Percentiles rank a stretch among this genome's conserved stretches.
Evolutionary conservation across 2,888 invertebrate species (phyloP).

Genomic region (Ditylenchus weischeri): DNA sequence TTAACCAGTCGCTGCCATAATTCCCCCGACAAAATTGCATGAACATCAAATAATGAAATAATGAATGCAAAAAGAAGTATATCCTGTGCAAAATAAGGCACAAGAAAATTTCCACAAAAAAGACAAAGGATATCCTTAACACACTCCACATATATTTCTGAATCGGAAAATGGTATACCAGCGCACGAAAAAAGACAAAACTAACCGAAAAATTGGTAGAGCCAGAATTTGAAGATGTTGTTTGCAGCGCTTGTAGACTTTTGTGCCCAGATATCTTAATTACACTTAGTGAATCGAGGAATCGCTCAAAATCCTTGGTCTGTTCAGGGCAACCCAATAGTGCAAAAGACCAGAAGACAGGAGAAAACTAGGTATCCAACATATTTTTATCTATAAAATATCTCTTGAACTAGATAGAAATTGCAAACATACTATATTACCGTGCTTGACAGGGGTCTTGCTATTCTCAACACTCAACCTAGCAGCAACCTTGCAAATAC

Average conservation of each 20-base stretch:
- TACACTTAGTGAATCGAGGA: conserved; percentile 73
- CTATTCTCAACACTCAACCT: conserved; percentile 67
- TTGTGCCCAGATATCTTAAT: conserved; percentile 74
- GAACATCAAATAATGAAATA: no score
- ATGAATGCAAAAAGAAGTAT: no score
- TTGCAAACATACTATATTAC: conserved; percentile 44
- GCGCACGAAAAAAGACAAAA: no score
- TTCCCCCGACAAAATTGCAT: no score
- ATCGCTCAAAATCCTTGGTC: conserved; percentile 62
- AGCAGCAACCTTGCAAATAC: conserved; percentile 73
- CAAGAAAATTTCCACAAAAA: no score
- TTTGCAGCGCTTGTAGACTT: conserved; percentile 84
- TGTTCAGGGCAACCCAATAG: conserved; percentile 67
- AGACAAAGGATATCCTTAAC: no score
- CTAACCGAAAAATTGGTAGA: conserved; percentile 90
- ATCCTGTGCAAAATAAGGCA: conserved; percentile 76
- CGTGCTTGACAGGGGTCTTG: conserved; percentile 60
- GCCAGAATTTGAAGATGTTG: conserved; percentile 88
- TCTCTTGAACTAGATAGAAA: no score
- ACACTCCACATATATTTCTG: no score
- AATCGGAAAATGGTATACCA: no score
- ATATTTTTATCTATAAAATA: conserved; percentile 62
- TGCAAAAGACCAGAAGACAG: conserved; percentile 77
- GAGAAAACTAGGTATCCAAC: no score
- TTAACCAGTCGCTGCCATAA: no score